Evolutionary conservation across 1,140 invertebrate genomes (phyloP).

Genomic region (Antheraea pernyi): DNA sequence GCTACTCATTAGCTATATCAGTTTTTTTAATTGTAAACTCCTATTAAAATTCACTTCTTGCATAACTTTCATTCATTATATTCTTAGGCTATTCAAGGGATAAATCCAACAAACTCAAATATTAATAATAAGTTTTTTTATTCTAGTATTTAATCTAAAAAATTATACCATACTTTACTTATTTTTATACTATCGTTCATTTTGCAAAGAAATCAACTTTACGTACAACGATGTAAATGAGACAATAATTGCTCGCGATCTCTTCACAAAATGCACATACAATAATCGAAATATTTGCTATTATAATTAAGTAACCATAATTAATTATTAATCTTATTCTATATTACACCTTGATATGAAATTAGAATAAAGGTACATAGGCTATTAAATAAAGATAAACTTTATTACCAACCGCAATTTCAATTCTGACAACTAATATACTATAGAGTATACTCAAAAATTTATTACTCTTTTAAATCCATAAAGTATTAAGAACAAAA

Average conservation of each 20-base stretch:
- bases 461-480: not conserved
- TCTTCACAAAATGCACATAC: conserved; percentile 15
- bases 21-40: no score
- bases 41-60: no score
- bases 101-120: not conserved
- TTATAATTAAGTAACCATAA: conserved; percentile 5
- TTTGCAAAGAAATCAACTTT: conserved; percentile 12
- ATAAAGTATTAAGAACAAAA: not conserved
- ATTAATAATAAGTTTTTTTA: conserved; percentile 8
- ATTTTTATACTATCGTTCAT: conserved; percentile 8
- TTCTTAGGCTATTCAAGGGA: not conserved
- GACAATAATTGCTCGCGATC: conserved; percentile 5
- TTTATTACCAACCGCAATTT: not conserved
- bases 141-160: conserved; percentile 10
- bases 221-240: not conserved
- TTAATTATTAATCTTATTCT: conserved; percentile 5
- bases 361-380: conserved; percentile 7
- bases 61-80: not conserved
- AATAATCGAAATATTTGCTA: conserved; percentile 1
- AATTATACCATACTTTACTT: conserved; percentile 1
- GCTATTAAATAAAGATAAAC: not conserved
- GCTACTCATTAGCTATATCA: no score
- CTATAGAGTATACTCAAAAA: not conserved
- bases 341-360: conserved; percentile 13
- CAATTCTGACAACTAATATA: not conserved